Conservation (phyloP, 64 coral and sea anemone species). For the Actinia tenebrosa region DNA sequence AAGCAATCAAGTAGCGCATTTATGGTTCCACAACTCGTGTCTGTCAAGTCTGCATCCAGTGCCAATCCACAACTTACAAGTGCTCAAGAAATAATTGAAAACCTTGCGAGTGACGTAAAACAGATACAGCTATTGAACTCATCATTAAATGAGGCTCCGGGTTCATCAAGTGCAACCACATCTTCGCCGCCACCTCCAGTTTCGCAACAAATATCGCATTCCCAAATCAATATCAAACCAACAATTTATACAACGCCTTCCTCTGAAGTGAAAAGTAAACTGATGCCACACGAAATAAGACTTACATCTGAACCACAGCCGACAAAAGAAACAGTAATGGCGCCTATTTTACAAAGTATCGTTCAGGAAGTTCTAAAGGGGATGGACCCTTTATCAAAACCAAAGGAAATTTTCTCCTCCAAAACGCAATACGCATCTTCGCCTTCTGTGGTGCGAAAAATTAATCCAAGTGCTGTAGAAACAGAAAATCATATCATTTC, state of each 20-base stretch:
- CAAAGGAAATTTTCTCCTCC: background rate
- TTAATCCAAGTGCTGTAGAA: background rate
- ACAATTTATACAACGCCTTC: background rate
- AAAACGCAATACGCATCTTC: background rate
- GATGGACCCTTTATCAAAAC: background rate
- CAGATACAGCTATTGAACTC: background rate
- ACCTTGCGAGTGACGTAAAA: background rate
- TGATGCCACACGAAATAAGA: background rate
- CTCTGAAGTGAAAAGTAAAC: background rate
- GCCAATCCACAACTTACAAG: background rate
- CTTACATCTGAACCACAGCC: background rate
- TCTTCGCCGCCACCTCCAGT: background rate
- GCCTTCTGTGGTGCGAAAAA: background rate
- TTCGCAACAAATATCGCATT: background rate
- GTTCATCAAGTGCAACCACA: background rate
- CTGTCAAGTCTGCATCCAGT: conserved; percentile 17
- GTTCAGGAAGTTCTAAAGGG: background rate
- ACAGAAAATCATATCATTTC: no score
- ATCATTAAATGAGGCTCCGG: background rate
- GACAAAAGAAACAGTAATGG: background rate
- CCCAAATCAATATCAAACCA: background rate
- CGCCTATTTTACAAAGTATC: background rate
- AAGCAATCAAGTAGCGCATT: conserved; percentile 14
- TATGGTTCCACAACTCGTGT: conserved; percentile 68
- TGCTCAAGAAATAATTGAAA: background rate